These are phyloP conservation scores for Drosophila lowei DNA, from an alignment of 1,140 invertebrate species.

Conservation along the genomic window DNA sequence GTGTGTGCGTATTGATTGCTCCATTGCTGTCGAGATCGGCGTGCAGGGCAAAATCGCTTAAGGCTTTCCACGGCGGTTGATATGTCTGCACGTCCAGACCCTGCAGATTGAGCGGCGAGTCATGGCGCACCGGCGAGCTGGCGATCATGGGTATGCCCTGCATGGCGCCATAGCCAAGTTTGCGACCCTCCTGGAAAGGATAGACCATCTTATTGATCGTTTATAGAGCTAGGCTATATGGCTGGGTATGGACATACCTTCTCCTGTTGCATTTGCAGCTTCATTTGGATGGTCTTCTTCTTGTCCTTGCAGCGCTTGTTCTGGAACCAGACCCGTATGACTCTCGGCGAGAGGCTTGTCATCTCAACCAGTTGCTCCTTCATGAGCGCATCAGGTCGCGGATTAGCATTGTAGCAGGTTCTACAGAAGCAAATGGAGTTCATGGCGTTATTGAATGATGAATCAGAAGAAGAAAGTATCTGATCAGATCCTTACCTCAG, in stretches of 20 bases:
- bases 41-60: slow-evolving; percentile 97
- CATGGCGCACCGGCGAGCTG: slow-evolving; percentile 96
- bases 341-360: slow-evolving; percentile 97
- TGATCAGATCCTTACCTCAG: slow-evolving; percentile 85
- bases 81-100: slow-evolving; percentile 96
- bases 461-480: too few species aligned
- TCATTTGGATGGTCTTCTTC: slow-evolving; percentile 98
- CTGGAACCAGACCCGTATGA: slow-evolving; percentile 99
- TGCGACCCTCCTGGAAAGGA: slow-evolving; percentile 92
- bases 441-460: background rate
- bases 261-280: slow-evolving; percentile 98
- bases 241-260: slow-evolving; percentile 90
- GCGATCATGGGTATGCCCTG: slow-evolving; percentile 98
- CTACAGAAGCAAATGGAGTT: slow-evolving; percentile 54
- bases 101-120: slow-evolving; percentile 93
- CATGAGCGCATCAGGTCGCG: slow-evolving; percentile 98
- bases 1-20: slow-evolving; percentile 90
- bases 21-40: slow-evolving; percentile 92
- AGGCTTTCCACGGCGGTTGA: slow-evolving; percentile 98
- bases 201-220: slow-evolving; percentile 4
- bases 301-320: slow-evolving; percentile 99
- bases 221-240: background rate
- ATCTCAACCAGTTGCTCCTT: slow-evolving; percentile 99
- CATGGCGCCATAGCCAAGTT: slow-evolving; percentile 95
- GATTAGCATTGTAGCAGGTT: slow-evolving; percentile 98